These are phyloP conservation scores for human DNA, from an alignment of 2,113 vertebrate genomes.

Conservation along the genomic window DNA sequence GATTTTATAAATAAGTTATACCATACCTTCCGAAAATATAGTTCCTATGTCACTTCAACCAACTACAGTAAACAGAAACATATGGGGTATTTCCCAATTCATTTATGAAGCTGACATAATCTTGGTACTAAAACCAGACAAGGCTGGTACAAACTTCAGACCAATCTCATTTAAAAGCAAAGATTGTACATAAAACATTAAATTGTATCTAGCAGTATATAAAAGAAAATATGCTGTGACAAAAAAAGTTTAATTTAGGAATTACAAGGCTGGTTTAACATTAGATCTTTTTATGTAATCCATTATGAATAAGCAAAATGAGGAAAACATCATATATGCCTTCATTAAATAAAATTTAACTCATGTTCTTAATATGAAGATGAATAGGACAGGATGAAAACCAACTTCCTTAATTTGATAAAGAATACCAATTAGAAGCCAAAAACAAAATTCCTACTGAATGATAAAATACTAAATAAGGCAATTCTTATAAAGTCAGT, in stretches of 20 bases:
- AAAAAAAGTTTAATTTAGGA: not conserved
- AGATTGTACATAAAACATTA: not conserved
- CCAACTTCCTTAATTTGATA: not conserved
- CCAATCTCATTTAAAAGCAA: not conserved
- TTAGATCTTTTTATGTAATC: not conserved
- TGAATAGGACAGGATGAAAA: not conserved
- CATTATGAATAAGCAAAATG: not conserved
- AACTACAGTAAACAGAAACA: not conserved
- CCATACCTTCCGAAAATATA: not conserved
- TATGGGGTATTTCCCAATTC: not conserved
- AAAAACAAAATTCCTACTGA: not conserved
- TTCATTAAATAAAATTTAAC: not conserved
- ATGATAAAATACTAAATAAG: not conserved
- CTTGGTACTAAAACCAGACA: not conserved
- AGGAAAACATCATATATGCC: not conserved
- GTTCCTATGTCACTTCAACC: not conserved
- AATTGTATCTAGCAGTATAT: not conserved
- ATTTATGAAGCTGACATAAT: not conserved
- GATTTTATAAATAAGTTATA: not conserved
- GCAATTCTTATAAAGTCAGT: not conserved
- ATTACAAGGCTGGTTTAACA: not conserved
- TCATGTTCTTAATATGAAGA: not conserved
- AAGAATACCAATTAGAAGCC: not conserved
- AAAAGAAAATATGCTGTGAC: not conserved
- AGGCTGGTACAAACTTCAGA: not conserved